These are phyloP conservation scores for Atractosteus spatula DNA, from an alignment of 2,113 vertebrate genomes.

Conservation along the genomic window DNA sequence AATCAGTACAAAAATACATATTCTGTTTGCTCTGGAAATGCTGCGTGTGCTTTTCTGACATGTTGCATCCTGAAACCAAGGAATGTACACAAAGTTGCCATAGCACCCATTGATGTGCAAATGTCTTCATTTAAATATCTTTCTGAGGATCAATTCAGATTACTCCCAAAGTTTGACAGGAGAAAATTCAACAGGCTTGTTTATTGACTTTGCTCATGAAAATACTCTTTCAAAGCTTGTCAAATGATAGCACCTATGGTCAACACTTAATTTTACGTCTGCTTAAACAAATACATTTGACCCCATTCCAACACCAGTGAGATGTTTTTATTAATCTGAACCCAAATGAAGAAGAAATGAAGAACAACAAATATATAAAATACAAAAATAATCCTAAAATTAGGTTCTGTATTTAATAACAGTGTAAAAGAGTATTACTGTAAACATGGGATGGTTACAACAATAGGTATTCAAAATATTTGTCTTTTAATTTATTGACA, in stretches of 20 bases:
- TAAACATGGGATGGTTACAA: too few relatives aligned
- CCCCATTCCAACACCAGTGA: too few relatives aligned
- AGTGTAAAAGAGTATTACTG: too few relatives aligned
- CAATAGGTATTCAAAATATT: too few relatives aligned
- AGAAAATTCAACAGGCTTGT: conserved; percentile 75
- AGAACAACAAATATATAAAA: too few relatives aligned
- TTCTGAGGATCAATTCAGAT: conserved; percentile 81
- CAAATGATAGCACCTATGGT: conserved; percentile 54
- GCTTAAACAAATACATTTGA: too few relatives aligned
- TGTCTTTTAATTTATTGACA: too few relatives aligned
- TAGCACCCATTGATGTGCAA: conserved; percentile 75
- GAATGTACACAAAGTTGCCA: conserved; percentile 72
- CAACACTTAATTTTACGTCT: conserved; percentile 54
- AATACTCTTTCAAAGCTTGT: conserved; percentile 71
- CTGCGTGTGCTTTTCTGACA: conserved; percentile 67
- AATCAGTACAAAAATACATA: too few relatives aligned
- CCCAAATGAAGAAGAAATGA: too few relatives aligned
- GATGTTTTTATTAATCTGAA: too few relatives aligned
- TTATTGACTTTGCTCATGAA: conserved; percentile 70
- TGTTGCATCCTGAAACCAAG: conserved; percentile 61
- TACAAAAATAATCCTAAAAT: too few relatives aligned
- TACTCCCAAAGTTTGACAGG: conserved; percentile 77
- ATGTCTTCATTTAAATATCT: conserved; percentile 78
- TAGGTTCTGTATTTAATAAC: too few relatives aligned
- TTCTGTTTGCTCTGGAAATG: conserved; percentile 63